Base-by-base conservation (phyloP, 1,140 invertebrate species). In the Halyomorpha halys region DNA sequence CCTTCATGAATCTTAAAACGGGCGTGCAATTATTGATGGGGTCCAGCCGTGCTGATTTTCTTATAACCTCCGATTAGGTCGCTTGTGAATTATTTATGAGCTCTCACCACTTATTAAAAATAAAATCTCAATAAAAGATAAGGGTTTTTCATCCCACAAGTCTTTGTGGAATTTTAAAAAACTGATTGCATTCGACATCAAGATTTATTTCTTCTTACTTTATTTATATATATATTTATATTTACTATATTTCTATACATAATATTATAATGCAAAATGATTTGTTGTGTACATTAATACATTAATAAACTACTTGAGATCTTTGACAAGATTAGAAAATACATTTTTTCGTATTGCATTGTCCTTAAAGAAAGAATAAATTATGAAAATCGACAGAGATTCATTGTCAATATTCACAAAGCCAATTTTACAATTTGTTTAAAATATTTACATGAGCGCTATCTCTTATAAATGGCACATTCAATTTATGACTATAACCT, bases 381-480 rank as follows among this genome's bases (percentile, higher is more conserved):
- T n/a, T 60, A 44, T 19, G 59, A 60, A 60, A 60, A 60, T 60
- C n/a, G 34, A 60, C 44, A 44, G 11, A 18, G 34, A 39, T 19
- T 19, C 59, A 44, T 39, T 27, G 23, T 27, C 30, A n/a, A 60
- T 60, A 60, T 60, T 60, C 59, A 60, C 59, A 60, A 44, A 60
- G 59, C 34, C 59, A 25, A 60, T 60, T 60, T 18, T 56, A 56
- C 53, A 56, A 23, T 56, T 49, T 56, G n/a, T 56, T 56, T 56
- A 56, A 25, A 56, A 44, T 60, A 60, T 60, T 60, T 60, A 60
- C 44, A 60, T 44, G 30, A 44, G 59, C 44, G 39, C 59, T 60
- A 60, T 27, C 21, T 60, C 59, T 44, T 60, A 60, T 60, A 60
- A 60, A 60, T 60, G 59, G 59, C 59, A 60, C 59, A 60, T 60